These are phyloP conservation scores for Tapirus terrestris DNA, from an alignment of 2,113 vertebrate species.

Conservation along the genomic window DNA sequence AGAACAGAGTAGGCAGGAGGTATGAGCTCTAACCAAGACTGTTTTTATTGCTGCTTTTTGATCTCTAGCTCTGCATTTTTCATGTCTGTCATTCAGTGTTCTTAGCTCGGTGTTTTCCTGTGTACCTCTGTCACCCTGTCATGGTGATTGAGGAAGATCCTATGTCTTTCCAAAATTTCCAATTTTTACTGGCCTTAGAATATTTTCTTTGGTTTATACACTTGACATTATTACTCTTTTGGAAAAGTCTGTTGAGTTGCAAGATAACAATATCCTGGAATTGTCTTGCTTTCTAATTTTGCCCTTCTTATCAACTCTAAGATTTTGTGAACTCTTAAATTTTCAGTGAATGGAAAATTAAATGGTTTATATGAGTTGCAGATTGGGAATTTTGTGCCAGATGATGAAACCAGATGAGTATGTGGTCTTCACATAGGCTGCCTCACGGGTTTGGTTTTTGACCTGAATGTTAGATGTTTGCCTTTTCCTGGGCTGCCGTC, in stretches of 20 bases:
- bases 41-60: background rate
- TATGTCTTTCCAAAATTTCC: background rate
- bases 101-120: background rate
- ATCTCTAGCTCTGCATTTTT: background rate
- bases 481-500: background rate
- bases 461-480: background rate
- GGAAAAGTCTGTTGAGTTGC: background rate
- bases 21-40: background rate
- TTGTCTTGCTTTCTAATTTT: conserved; percentile 36
- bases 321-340: background rate
- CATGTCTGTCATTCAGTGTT: background rate
- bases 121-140: background rate
- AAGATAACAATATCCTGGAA: background rate
- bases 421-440: background rate
- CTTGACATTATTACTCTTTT: conserved; percentile 28
- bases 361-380: background rate
- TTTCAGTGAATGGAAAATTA: conserved; percentile 8
- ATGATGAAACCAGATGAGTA: background rate
- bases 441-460: background rate
- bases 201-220: background rate
- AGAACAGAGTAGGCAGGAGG: background rate
- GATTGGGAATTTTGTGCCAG: background rate
- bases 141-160: background rate
- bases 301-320: background rate
- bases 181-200: background rate